Base-by-base conservation (phyloP, 2,797 vertebrate species). In the Cephalopachus bancanus region DNA sequence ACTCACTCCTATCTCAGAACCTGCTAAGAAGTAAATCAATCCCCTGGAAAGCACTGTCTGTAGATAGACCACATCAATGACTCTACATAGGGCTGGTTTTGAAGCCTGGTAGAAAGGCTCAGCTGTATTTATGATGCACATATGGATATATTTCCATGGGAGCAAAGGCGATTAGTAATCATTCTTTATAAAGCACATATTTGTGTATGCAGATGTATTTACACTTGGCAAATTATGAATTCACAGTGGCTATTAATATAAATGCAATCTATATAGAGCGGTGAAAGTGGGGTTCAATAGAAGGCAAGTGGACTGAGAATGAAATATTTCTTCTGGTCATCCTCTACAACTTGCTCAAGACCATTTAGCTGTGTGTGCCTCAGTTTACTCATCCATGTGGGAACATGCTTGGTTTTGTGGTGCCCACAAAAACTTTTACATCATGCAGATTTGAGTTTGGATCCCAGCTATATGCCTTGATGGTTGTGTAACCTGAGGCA, bases 181-280 rank as follows among this genome's bases (percentile, higher is more conserved):
- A 79, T 60, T 74, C 84, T 96, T 96, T 84, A 49, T n/a, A 90
- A 11, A 53, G 44, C 64, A 94, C 26, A 11, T 91, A 65, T 91
- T 28, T 84, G 72, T 91, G 17, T 37, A 49, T n/a, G 49, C 49
- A 80, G 53, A 55, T 44, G 10, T 57, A 51, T 72, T 89, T 94
- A 80, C 24, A 49, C 28, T 78, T 30, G 26, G 65, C 19, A 90
- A 87, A 79, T 94, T 83, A 88, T 24, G 69, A 74, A 65, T 91
- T 91, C 60, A 75, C 2, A 51, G 85, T 49, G 78, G 64, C 55
- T 89, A 59, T 89, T 83, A 76, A 89, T 72, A 80, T 26, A 26
- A 26, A 81, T 33, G 8, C 55, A 49, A 81, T 83, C 69, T 30
- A 26, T 7, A 3, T 2, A 49, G 14, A 83, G 64, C 33, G 49